Conservation (phyloP, 1,140 invertebrate genomes). For the Sesamia nonagrioides region DNA sequence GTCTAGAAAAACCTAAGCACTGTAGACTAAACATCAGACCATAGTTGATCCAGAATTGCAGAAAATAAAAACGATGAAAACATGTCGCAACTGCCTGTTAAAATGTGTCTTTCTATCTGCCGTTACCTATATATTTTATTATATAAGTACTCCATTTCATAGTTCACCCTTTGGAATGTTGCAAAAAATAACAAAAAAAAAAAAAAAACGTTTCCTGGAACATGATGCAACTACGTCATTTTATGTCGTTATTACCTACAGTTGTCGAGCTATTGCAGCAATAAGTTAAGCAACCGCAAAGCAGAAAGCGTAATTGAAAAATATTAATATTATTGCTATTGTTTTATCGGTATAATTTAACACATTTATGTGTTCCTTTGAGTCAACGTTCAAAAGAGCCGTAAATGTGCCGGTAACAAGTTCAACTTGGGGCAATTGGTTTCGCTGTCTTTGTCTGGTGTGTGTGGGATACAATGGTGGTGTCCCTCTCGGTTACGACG, state of each 20-base stretch:
- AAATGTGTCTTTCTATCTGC: too few relatives aligned
- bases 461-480: neutral
- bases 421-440: neutral
- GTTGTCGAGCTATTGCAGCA: neutral
- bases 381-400: constrained; percentile 15
- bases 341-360: neutral
- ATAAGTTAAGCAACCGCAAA: neutral
- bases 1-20: too few relatives aligned
- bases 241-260: constrained; percentile 43
- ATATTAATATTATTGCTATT: neutral
- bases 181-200: too few relatives aligned
- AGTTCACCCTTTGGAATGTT: too few relatives aligned
- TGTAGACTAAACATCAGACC: too few relatives aligned
- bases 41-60: too few relatives aligned
- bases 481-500: constrained; percentile 37
- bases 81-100: too few relatives aligned
- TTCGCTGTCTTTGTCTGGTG: constrained; percentile 11
- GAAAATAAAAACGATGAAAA: too few relatives aligned
- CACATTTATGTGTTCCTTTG: neutral
- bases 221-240: constrained; percentile 50
- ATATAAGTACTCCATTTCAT: too few relatives aligned
- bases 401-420: constrained; percentile 26
- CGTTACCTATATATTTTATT: too few relatives aligned
- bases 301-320: neutral
- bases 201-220: neutral